Conservation (phyloP, 1,140 invertebrate genomes). For the Drosophila bocki region DNA sequence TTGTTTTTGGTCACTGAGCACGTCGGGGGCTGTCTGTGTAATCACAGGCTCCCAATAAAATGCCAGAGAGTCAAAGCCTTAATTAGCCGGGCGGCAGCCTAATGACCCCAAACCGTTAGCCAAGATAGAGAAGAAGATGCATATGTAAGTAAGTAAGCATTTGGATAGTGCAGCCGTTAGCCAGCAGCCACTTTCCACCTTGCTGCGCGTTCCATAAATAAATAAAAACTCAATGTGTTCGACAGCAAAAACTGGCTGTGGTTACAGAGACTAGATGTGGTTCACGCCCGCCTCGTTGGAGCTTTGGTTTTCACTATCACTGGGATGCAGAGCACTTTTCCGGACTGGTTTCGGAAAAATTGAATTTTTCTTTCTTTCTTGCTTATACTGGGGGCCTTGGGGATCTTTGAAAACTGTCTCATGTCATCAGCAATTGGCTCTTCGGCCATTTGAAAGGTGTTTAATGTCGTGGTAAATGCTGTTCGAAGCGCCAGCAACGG, state of each 20-base stretch:
- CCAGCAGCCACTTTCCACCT: slow-evolving; percentile 69
- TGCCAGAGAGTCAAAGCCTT: slow-evolving; percentile 46
- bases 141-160: slow-evolving; percentile 5
- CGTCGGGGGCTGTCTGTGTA: slow-evolving; percentile 6
- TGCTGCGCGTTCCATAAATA: slow-evolving; percentile 69
- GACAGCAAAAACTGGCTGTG: slow-evolving; percentile 63
- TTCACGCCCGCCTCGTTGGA: slow-evolving; percentile 36
- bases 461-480: slow-evolving; percentile 34
- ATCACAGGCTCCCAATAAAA: slow-evolving; percentile 46
- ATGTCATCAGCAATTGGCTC: slow-evolving; percentile 39
- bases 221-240: slow-evolving; percentile 68
- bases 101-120: slow-evolving; percentile 55
- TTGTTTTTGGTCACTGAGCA: slow-evolving; percentile 71
- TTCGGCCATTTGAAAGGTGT: slow-evolving; percentile 51
- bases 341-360: slow-evolving; percentile 40
- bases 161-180: slow-evolving; percentile 3
- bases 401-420: slow-evolving; percentile 38
- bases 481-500: slow-evolving; percentile 19
- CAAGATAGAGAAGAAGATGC: slow-evolving; percentile 42
- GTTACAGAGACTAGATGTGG: slow-evolving; percentile 30
- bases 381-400: slow-evolving; percentile 14
- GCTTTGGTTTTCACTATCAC: slow-evolving; percentile 74
- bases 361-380: background rate
- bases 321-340: slow-evolving; percentile 61
- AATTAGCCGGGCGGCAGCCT: slow-evolving; percentile 42